Evolutionary conservation across 2,797 vertebrate genomes (phyloP).

Genomic region (Crossoptilon crossoptilon): DNA sequence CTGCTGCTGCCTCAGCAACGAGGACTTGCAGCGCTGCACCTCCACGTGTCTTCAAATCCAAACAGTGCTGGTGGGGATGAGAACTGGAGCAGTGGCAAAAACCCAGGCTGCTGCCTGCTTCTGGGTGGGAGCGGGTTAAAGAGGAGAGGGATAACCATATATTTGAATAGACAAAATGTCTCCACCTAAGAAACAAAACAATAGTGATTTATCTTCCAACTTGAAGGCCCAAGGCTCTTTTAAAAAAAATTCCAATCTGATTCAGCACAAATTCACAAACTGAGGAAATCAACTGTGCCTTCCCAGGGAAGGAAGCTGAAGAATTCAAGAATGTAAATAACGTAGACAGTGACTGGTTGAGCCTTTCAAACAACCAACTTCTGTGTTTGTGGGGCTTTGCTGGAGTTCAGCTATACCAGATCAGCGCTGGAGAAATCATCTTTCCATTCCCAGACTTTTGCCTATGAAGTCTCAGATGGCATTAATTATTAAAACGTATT

Average conservation of each 20-base stretch:
- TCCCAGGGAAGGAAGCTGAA: slow-evolving; percentile 29
- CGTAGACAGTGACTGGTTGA: fast-evolving
- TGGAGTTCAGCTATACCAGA: not conserved
- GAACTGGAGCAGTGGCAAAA: not conserved
- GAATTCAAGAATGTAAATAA: slow-evolving; percentile 42
- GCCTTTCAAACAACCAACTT: slow-evolving; percentile 4
- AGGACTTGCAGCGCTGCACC: not conserved
- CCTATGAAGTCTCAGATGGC: not conserved
- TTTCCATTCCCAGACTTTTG: slow-evolving; percentile 2
- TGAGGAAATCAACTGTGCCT: slow-evolving; percentile 32
- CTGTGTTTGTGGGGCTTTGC: not conserved
- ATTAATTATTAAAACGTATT: slow-evolving; percentile 38
- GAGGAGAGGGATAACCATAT: not conserved
- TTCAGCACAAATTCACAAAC: slow-evolving; percentile 41
- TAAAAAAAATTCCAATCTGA: slow-evolving; percentile 57
- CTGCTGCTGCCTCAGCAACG: not conserved
- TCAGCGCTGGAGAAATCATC: not conserved
- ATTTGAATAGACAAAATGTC: slow-evolving; percentile 50
- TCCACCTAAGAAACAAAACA: slow-evolving; percentile 43
- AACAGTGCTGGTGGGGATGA: not conserved
- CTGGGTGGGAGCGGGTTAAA: not conserved
- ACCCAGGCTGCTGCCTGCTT: fast-evolving
- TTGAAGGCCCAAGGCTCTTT: slow-evolving; percentile 24
- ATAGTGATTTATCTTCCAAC: slow-evolving; percentile 52
- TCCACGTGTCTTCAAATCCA: not conserved